Evolutionary conservation across 2,888 invertebrate species (phyloP).

Genomic region (Nemotelus nigrinus): DNA sequence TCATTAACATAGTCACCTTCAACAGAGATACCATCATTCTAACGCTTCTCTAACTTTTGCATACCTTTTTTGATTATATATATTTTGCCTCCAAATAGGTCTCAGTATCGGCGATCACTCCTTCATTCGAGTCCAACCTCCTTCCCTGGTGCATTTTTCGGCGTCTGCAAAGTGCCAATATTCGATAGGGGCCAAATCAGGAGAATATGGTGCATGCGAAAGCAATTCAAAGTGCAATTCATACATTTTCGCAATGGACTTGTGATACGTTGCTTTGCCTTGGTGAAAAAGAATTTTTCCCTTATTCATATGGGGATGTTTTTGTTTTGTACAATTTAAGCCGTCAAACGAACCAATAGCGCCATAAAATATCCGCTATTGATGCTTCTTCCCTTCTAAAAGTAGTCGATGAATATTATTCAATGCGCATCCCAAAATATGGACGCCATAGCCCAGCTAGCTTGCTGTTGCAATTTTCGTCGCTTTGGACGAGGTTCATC

Average conservation of each 20-base stretch:
- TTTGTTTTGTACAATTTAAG: not conserved
- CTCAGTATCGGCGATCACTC: not conserved
- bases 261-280: not conserved
- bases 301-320: not conserved
- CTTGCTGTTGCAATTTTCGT: not conserved
- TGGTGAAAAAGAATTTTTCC: not conserved
- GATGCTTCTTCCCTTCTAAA: not conserved
- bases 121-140: not conserved
- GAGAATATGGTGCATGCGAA: not conserved
- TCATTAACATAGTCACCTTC: not conserved
- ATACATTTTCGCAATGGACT: not conserved
- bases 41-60: not conserved
- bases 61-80: not conserved
- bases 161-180: not conserved
- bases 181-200: not conserved
- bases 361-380: constrained; percentile 1
- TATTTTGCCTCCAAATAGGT: not conserved
- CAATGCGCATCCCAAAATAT: not conserved
- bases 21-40: not conserved
- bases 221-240: not conserved
- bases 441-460: not conserved
- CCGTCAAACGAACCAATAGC: not conserved
- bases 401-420: not conserved
- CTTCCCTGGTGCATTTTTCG: not conserved
- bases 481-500: too few species aligned